Evolutionary conservation across 1,140 invertebrate species (phyloP).

Genomic region (Anastrepha ludens): DNA sequence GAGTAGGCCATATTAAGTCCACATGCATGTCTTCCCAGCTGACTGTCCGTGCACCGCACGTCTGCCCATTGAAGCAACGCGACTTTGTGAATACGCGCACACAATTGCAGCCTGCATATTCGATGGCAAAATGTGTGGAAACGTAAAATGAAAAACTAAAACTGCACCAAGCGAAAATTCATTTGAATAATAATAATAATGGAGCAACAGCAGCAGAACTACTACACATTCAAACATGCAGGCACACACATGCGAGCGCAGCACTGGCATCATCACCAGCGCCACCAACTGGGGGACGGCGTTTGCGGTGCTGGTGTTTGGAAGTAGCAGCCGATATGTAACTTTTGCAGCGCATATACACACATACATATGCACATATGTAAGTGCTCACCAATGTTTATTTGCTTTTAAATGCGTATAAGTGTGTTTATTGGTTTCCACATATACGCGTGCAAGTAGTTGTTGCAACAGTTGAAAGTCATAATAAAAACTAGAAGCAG

Average conservation of each 20-base stretch:
- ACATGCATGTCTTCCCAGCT: not conserved
- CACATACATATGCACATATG: not conserved
- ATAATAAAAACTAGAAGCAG: not conserved
- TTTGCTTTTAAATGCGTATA: too few relatives aligned
- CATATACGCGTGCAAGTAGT: not conserved
- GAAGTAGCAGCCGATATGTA: not conserved
- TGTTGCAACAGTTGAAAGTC: constrained; percentile 30
- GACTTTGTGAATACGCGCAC: not conserved
- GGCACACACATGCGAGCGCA: not conserved
- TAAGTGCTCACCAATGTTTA: not conserved
- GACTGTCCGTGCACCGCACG: not conserved
- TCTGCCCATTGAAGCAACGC: not conserved
- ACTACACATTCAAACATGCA: not conserved
- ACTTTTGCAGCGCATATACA: not conserved
- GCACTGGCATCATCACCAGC: not conserved
- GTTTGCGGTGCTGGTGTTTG: not conserved
- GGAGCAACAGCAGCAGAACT: not conserved
- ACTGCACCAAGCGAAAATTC: constrained; percentile 26
- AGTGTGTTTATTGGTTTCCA: too few relatives aligned
- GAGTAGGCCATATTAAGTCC: not conserved
- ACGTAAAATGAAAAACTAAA: not conserved
- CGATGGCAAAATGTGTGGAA: too few relatives aligned
- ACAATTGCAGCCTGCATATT: not conserved
- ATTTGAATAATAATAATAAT: constrained; percentile 43
- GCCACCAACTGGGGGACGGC: not conserved